Percentiles rank a stretch among this genome's conserved stretches.
These are phyloP conservation scores for Lagopus leucura DNA, from an alignment of 2,113 vertebrate genomes.

Conservation along the genomic window DNA sequence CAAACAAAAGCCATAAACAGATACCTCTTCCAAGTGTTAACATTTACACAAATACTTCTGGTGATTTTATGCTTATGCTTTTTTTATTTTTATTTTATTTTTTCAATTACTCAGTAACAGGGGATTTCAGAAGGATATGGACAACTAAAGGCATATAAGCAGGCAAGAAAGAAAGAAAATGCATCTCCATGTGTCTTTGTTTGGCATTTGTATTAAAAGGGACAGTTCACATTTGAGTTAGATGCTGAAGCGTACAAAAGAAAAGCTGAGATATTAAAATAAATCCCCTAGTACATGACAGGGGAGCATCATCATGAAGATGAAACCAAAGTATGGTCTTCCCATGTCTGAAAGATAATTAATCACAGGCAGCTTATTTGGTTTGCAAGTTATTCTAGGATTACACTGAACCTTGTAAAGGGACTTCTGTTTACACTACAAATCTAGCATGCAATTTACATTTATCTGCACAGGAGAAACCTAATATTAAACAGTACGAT, in stretches of 20 bases:
- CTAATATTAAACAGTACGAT: background rate
- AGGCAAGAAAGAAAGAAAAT: background rate
- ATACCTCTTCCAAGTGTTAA: background rate
- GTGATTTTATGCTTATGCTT: background rate
- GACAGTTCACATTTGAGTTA: background rate
- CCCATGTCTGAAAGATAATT: background rate
- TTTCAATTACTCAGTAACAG: background rate
- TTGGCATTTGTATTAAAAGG: background rate
- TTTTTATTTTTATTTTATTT: background rate
- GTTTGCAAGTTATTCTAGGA: background rate
- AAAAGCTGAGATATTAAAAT: background rate
- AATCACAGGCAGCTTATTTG: background rate
- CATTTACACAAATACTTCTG: background rate
- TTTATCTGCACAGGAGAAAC: conserved; percentile 14
- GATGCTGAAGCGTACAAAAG: background rate
- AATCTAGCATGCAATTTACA: conserved; percentile 2
- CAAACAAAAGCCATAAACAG: background rate
- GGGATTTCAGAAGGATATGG: background rate
- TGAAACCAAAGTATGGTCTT: background rate
- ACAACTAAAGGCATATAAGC: background rate
- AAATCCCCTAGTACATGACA: background rate
- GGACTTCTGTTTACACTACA: background rate
- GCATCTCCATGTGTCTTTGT: background rate
- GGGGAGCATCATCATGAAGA: background rate
- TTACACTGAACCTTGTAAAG: background rate